Evolutionary conservation across 2,888 invertebrate genomes (phyloP), one percentile per base, ranked within the genome.

Genomic region (Synergus itoensis): DNA sequence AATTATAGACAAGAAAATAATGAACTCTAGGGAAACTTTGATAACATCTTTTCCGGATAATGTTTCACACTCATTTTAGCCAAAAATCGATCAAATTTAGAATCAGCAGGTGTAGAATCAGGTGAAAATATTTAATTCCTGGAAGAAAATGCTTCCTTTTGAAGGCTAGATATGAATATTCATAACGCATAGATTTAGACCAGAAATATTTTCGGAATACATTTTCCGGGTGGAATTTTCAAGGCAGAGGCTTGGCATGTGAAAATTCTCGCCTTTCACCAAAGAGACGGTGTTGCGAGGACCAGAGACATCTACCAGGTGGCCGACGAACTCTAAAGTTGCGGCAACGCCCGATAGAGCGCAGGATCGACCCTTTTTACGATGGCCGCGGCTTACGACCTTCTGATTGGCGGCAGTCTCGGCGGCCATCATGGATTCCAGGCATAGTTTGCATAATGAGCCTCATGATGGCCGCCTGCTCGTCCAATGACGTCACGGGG

Each of bases 361-460:
- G 90, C 91, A 87, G 86, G 82, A 83, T 78, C 86, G 81, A 84
- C 84, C 83, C 84, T 82, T 81, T 85, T 83, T 80, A 78, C 84
- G 78, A 92, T 92, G 91, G 92, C 91, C 86, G 91, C 88, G 80
- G 76, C 4, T 21, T 36, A 53, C 73, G 41, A 81, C 80, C 80
- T 82, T 77, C 83, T 84, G 91, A 94, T 94, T 94, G 94, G 94
- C 87, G 87, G 87, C 79, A 77, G 75, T 8, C 78, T 18, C 69
- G 89, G 92, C 93, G 91, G 94, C 94, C 94, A 94, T 94, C 91
- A 92, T 92, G 92, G 90, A 90, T 90, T 90, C 92, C 91, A 80
- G 60, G 85, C 86, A 88, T 87, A 87, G 86, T 88, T 87, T 88
- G 87, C 89, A 84, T 87, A 90, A 91, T 89, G 87, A 90, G 86